Conservation (phyloP, 2,113 vertebrate genomes). For the Pholis gunnellus region DNA sequence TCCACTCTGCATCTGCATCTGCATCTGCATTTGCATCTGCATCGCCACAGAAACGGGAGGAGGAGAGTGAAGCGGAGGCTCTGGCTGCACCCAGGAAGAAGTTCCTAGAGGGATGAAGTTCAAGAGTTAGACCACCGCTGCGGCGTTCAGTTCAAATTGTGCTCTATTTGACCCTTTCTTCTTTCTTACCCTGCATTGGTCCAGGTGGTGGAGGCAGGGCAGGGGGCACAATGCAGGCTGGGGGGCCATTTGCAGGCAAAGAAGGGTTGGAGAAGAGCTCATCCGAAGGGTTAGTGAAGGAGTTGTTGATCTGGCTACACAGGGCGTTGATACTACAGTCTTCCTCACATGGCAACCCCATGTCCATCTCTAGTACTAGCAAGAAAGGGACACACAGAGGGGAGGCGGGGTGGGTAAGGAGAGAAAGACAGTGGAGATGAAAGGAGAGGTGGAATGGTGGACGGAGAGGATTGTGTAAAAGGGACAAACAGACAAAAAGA, state of each 20-base stretch:
- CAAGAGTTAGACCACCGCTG: constrained; percentile 3
- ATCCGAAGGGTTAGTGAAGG: constrained; percentile 85
- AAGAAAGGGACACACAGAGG: constrained; percentile 29
- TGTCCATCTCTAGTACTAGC: constrained; percentile 86
- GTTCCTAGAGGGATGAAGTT: constrained; percentile 56
- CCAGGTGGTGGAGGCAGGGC: constrained; percentile 78
- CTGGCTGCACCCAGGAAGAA: constrained; percentile 79
- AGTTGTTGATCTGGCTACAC: constrained; percentile 89
- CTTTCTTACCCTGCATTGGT: constrained; percentile 75
- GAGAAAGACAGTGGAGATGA: not conserved
- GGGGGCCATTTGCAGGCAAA: constrained; percentile 68
- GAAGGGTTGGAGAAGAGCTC: constrained; percentile 81
- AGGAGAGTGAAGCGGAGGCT: constrained; percentile 72
- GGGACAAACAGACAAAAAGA: constrained; percentile 7
- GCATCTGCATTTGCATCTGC: constrained; percentile 74
- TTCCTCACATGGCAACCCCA: constrained; percentile 80
- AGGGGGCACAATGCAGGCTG: constrained; percentile 64
- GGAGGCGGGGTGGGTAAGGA: not conserved
- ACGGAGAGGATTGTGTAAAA: not conserved
- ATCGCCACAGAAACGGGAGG: constrained; percentile 69
- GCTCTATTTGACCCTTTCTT: not conserved
- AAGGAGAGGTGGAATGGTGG: not conserved
- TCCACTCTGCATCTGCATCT: constrained; percentile 79
- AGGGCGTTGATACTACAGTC: constrained; percentile 88
- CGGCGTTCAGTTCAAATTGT: not conserved